These are phyloP conservation scores for Drosophila phalerata DNA, from an alignment of 2,888 invertebrate species.

Conservation along the genomic window DNA sequence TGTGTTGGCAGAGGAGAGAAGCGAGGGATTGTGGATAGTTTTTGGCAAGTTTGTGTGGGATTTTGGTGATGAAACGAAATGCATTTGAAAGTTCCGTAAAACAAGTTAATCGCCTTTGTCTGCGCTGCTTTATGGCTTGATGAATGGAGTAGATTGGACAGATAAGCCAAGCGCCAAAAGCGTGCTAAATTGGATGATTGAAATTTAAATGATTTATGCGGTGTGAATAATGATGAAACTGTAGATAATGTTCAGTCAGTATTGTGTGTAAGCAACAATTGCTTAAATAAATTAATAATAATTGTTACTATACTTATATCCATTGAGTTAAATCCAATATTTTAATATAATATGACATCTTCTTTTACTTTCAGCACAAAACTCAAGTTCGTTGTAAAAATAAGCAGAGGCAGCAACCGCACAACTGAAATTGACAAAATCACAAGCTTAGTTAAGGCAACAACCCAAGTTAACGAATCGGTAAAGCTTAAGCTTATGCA, in stretches of 20 bases:
- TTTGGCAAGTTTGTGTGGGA: constrained; percentile 60
- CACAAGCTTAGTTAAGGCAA: constrained; percentile 25
- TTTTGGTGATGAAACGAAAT: constrained; percentile 57
- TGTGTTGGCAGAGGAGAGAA: constrained; percentile 19
- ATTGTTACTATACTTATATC: not conserved
- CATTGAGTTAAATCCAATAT: not conserved
- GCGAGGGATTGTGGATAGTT: constrained; percentile 38
- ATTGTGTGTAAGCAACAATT: too few relatives aligned
- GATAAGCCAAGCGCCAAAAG: constrained; percentile 40
- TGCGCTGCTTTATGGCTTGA: constrained; percentile 33
- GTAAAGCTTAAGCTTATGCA: constrained; percentile 17
- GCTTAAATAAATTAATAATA: too few relatives aligned
- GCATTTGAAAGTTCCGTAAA: constrained; percentile 74
- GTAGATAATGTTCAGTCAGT: not conserved
- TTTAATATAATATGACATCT: not conserved
- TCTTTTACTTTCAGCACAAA: constrained; percentile 32
- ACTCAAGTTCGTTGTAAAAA: constrained; percentile 8
- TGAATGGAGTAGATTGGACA: constrained; percentile 33
- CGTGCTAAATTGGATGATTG: constrained; percentile 32
- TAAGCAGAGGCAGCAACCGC: constrained; percentile 44
- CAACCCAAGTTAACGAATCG: constrained; percentile 34
- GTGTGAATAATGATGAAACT: constrained; percentile 10
- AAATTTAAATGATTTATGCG: constrained; percentile 16
- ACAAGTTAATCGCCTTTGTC: constrained; percentile 73
- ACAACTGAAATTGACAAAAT: constrained; percentile 35